Conservation (phyloP, 1,140 invertebrate genomes). For the Gryon sp. region DNA sequence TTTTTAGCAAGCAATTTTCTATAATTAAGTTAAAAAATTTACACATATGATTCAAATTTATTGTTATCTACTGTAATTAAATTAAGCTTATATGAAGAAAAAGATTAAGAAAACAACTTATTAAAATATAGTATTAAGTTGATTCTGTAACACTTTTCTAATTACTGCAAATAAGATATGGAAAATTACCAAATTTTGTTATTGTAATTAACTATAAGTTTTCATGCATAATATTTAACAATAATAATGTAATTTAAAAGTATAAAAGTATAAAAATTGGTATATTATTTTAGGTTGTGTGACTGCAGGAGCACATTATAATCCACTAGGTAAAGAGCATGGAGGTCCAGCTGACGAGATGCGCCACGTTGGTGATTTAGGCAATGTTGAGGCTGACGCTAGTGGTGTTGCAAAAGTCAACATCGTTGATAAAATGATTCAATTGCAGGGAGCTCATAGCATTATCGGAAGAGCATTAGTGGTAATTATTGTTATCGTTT, state of each 20-base stretch:
- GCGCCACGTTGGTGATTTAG: constrained; percentile 95
- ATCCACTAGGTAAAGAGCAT: constrained; percentile 91
- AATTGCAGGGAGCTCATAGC: constrained; percentile 86
- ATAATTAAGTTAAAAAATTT: no score
- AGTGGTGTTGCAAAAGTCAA: constrained; percentile 89
- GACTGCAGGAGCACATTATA: constrained; percentile 97
- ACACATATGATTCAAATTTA: no score
- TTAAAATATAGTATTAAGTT: background rate
- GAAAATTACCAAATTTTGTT: no score
- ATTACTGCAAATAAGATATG: no score
- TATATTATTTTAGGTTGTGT: constrained; percentile 88
- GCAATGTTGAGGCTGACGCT: constrained; percentile 89
- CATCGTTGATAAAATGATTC: constrained; percentile 87
- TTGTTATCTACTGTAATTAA: no score
- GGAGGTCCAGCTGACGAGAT: constrained; percentile 87
- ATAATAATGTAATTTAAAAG: background rate
- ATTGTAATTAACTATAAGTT: no score
- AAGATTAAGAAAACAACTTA: background rate
- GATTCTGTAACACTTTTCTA: no score
- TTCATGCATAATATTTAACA: no score
- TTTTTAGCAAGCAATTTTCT: no score
- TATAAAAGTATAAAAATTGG: no score
- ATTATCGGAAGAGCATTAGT: constrained; percentile 94
- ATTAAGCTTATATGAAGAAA: no score
- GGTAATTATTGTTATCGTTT: constrained; percentile 76